Percentiles rank a stretch among this genome's conserved stretches.
These are phyloP conservation scores for Drosophila pseudotakahashii DNA, from an alignment of 2,888 invertebrate genomes.

Conservation along the genomic window DNA sequence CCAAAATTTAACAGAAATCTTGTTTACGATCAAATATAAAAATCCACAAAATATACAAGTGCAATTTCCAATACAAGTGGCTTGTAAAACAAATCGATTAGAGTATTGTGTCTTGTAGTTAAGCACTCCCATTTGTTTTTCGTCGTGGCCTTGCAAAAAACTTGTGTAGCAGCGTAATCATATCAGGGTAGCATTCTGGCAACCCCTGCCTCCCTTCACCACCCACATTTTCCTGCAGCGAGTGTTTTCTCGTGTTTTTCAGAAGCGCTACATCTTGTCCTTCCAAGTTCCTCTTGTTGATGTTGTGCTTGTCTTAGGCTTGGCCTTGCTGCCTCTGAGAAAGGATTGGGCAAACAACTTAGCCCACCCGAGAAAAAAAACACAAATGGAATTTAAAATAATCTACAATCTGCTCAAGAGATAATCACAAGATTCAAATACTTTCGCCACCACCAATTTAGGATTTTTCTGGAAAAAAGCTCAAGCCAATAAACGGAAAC, in stretches of 20 bases:
- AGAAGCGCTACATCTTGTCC: slow-evolving; percentile 24
- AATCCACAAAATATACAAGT: neutral
- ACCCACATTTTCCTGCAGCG: neutral
- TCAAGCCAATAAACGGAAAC: neutral
- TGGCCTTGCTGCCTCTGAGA: slow-evolving; percentile 16
- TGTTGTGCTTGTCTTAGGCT: slow-evolving; percentile 18
- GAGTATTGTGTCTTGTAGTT: slow-evolving; percentile 24
- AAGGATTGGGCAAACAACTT: slow-evolving; percentile 25
- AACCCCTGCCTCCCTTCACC: slow-evolving; percentile 7
- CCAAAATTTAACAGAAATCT: neutral
- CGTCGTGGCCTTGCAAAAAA: slow-evolving; percentile 25
- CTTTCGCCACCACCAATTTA: neutral
- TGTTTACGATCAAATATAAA: neutral
- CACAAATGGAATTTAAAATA: slow-evolving; percentile 26
- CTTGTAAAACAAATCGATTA: neutral
- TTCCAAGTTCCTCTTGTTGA: slow-evolving; percentile 10
- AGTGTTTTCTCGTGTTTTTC: slow-evolving; percentile 40
- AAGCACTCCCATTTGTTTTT: neutral
- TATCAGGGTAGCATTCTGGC: slow-evolving; percentile 64
- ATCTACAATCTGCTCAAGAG: slow-evolving; percentile 16
- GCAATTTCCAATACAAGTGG: neutral
- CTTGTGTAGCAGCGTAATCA: slow-evolving; percentile 59
- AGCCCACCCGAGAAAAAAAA: slow-evolving; percentile 14
- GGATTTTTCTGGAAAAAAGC: neutral
- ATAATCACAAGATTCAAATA: slow-evolving; percentile 11